Evolutionary conservation across 2,888 invertebrate genomes (phyloP).

Genomic region (Metalampra italica): DNA sequence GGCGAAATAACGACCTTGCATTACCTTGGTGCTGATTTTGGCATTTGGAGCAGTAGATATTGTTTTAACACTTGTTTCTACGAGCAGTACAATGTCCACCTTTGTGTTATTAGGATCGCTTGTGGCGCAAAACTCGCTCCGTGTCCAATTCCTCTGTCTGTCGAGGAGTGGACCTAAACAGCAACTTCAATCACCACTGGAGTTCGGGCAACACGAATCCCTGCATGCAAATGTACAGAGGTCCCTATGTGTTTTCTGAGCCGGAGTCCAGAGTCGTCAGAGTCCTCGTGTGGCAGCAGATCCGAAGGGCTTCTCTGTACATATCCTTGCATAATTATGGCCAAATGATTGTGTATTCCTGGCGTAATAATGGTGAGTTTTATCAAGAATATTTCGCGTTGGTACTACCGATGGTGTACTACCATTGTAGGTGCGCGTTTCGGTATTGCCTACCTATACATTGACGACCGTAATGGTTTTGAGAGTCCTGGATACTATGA

Average conservation of each 20-base stretch:
- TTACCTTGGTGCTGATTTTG: no score
- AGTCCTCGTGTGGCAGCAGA: conserved; percentile 72
- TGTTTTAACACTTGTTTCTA: not conserved
- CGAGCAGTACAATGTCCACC: no score
- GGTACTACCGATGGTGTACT: no score
- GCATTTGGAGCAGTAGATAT: not conserved
- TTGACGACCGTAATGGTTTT: no score
- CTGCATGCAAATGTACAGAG: conserved; percentile 82
- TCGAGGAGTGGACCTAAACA: conserved; percentile 85
- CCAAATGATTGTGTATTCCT: conserved; percentile 83
- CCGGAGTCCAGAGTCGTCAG: conserved; percentile 80
- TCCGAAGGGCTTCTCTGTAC: conserved; percentile 79
- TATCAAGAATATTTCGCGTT: not conserved
- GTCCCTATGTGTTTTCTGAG: conserved; percentile 82
- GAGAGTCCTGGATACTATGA: no score
- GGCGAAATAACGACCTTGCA: no score
- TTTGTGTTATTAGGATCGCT: conserved; percentile 73
- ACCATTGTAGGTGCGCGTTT: no score
- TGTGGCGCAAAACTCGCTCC: conserved; percentile 86
- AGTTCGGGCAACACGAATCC: conserved; percentile 74
- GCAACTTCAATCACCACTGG: conserved; percentile 87
- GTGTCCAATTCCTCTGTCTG: conserved; percentile 67
- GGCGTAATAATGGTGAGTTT: conserved; percentile 79
- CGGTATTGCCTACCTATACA: no score
- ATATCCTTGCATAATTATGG: conserved; percentile 88